phyloP scores from a whole-genome alignment of 2,113 vertebrate genomes.

The Crotalus tigris region DNA sequence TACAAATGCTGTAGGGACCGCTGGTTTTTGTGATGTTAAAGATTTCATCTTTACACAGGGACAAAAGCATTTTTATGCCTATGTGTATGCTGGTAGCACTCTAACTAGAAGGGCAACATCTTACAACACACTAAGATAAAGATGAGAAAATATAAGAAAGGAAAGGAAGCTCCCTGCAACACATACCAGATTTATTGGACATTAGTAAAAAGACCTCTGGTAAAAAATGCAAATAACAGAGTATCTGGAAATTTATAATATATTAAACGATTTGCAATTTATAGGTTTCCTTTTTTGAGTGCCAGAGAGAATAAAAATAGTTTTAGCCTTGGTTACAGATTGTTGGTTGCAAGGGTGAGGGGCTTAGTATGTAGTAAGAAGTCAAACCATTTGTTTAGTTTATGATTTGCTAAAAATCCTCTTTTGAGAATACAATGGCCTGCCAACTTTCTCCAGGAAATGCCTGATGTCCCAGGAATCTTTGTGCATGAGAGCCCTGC shows the following conservation, averaged over 20 bases:
- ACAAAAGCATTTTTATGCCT: background rate
- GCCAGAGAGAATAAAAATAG: background rate
- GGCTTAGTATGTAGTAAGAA: background rate
- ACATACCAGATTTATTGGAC: background rate
- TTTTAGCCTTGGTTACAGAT: background rate
- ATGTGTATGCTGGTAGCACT: background rate
- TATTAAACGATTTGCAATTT: background rate
- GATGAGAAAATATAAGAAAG: background rate
- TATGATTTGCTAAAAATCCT: background rate
- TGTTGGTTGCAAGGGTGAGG: background rate
- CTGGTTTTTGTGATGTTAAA: conserved; percentile 15
- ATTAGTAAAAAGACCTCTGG: background rate
- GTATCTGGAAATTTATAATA: background rate
- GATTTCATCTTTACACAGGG: conserved; percentile 8
- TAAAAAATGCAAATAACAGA: background rate
- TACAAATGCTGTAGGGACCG: background rate
- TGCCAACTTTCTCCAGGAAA: background rate
- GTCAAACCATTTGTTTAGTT: background rate
- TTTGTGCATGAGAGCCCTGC: background rate
- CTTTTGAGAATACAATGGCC: background rate
- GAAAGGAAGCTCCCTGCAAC: background rate
- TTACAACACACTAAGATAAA: rapidly evolving
- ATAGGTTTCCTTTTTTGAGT: background rate
- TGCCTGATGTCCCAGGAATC: background rate
- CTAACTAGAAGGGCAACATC: background rate